Percentiles rank a stretch among this genome's conserved stretches.
phyloP scores from a whole-genome alignment of 2,888 invertebrate species.

The Alloscopus bannaensis region DNA sequence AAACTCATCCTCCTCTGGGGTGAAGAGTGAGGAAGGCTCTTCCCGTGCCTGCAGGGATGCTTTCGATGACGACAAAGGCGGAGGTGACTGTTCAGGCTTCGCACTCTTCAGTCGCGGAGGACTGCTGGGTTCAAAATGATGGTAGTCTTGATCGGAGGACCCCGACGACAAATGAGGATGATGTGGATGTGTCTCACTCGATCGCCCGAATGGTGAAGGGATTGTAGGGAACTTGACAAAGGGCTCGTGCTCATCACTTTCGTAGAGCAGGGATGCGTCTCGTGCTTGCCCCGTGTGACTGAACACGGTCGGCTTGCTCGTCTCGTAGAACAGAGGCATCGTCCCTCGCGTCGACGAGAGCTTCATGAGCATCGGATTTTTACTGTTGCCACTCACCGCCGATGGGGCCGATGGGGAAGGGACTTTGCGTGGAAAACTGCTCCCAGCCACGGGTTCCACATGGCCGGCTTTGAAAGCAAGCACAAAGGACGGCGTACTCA shows the following conservation, averaged over 20 bases:
- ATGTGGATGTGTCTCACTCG: slow-evolving; percentile 11
- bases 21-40: slow-evolving; percentile 46
- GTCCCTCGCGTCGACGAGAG: slow-evolving; percentile 29
- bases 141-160: too few species aligned
- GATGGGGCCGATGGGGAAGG: slow-evolving; percentile 5
- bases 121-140: too few species aligned
- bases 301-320: slow-evolving; percentile 9
- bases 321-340: slow-evolving; percentile 12
- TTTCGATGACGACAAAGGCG: neutral
- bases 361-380: slow-evolving; percentile 45
- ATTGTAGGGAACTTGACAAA: slow-evolving; percentile 50
- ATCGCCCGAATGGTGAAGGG: slow-evolving; percentile 31
- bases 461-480: slow-evolving; percentile 51
- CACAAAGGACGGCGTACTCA: slow-evolving; percentile 6
- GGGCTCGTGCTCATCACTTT: slow-evolving; percentile 20
- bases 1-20: slow-evolving; percentile 21
- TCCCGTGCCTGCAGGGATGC: slow-evolving; percentile 38
- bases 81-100: too few species aligned
- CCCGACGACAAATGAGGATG: neutral
- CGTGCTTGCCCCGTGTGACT: neutral
- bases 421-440: slow-evolving; percentile 14
- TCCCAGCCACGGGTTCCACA: slow-evolving; percentile 52
- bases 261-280: neutral
- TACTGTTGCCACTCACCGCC: slow-evolving; percentile 10
- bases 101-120: too few species aligned